Base-by-base conservation (phyloP, 2,888 invertebrate species). In the Diadegma fenestrale region DNA sequence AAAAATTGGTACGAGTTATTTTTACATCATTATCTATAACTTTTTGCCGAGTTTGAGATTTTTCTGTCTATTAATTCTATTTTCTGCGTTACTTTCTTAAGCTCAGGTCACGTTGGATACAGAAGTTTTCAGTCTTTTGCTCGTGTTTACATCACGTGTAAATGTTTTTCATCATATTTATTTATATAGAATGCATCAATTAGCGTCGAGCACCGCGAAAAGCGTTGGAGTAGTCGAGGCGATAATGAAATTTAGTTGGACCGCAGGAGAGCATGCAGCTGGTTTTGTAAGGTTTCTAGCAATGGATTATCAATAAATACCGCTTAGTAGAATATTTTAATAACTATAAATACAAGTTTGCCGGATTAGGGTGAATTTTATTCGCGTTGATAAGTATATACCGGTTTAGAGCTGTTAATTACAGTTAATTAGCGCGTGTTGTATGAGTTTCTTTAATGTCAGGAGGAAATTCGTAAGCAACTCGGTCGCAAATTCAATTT, bases 261-360 rank as follows among this genome's bases (percentile, higher is more conserved):
- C 4, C 14, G 37, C 22, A 14, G 30, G n/a, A 30, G 54, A 54
- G 12, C 14, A 30, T 22, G 12, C 41, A 14, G 33, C 14, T n/a
- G 30, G 12, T 71, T 33, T 51, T 51, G 26, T n/a, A 33, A 71
- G 17, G n/a, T n/a, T 71, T 51, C 19, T n/a, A n/a, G n/a, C 19
- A 33, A 71, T 51, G 51, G 14, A 17, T 12, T 43, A 73, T 58
- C 73, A n/a, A 43, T 73, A 73, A 17, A 73, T 8, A 43, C 17
- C 1, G 10, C 22, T 43, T 43, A 8, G 43, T n/a, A 54, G 7
- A n/a, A 10, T 41, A 48, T 54, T 41, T 41, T 6, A 43, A 68
- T 26, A 68, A 68, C 26, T 17, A 19, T 51, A 17, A n/a, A 45
- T 26, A 37, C 7, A 30, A 61, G 10, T 10, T 30, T 63, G 17